Evolutionary conservation across 2,888 invertebrate genomes (phyloP).

Genomic region (Parasteatoda lunata): DNA sequence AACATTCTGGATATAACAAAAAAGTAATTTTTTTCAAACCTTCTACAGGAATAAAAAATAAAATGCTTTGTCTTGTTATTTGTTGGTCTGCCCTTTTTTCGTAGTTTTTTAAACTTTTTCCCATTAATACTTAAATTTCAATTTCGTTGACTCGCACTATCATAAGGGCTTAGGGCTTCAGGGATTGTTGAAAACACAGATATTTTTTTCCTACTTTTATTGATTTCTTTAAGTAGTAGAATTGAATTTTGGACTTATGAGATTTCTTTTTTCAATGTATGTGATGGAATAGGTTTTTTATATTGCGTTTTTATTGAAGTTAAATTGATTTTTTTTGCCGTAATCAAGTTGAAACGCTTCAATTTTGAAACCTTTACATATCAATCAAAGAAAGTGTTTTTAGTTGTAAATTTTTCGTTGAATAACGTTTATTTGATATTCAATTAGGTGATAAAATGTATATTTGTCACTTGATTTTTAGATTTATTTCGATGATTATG

Average conservation of each 20-base stretch:
- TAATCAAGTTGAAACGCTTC: no score
- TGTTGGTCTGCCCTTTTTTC: neutral
- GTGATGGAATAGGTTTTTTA: neutral
- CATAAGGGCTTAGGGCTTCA: neutral
- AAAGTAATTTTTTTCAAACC: neutral
- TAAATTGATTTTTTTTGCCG: no score
- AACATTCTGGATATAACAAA: no score
- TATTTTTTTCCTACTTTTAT: neutral
- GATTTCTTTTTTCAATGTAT: neutral
- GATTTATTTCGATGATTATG: no score
- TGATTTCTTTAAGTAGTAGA: neutral
- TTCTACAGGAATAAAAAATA: neutral
- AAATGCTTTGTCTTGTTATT: neutral
- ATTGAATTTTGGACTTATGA: neutral
- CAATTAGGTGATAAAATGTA: no score
- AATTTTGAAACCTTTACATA: no score
- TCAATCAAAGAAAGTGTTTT: no score
- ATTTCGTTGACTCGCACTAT: slow-evolving; percentile 11
- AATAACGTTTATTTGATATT: no score
- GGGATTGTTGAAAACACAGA: neutral
- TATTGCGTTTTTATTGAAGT: neutral
- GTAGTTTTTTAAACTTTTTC: slow-evolving; percentile 4
- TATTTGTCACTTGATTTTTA: no score
- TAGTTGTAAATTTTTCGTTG: no score
- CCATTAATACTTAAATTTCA: slow-evolving; percentile 55